Evolutionary conservation across 2,113 vertebrate genomes (phyloP), one percentile per base, ranked within the genome.

Genomic region (Pelecanoides urinatrix): DNA sequence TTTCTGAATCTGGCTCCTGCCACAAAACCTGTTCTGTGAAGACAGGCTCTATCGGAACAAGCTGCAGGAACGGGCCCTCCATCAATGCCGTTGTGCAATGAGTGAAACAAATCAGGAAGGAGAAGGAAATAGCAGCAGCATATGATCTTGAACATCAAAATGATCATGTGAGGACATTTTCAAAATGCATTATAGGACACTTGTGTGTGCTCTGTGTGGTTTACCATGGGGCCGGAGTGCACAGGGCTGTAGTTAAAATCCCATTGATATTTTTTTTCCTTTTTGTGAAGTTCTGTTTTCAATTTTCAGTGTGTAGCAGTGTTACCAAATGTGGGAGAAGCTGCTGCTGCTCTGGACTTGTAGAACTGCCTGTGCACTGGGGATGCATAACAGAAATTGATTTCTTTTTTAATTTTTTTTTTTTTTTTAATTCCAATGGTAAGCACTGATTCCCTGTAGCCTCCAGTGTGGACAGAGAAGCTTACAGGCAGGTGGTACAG

Each of bases 201-300:
- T 42, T 71, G 53, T 36, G 15, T 53, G 30, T 73, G 36, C 26
- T 68, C 34, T 77, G n/a, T 75, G 70, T 75, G 81, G 75, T 86
- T 79, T 72, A 68, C 76, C 45, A 10, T 27, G 49, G 61, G 81
- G 72, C 82, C 92, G 72, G 81, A 91, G 36, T 26, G 71, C 73
- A 88, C 40, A 88, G 72, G 65, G 65, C 68, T 91, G 74, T n/a
- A 94, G 66, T 94, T 93, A 90, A 91, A 92, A 96, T 96, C 91
- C 86, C 83, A 56, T 11, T 84, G n/a, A 26, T n/a, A 7, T 42
- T 61, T 36, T n/a, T 56, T 86, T 50, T 44, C n/a, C 6, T 59
- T 85, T 91, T 58, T 55, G 13, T 75, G 44, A 65, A 76, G 70
- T 65, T 91, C 80, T 94, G 81, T 78, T 96, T 94, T 86, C 79